A percentile compares a stretch with the other conserved stretches of the same genome.
These are phyloP conservation scores for Junco hyemalis DNA, from an alignment of 2,113 vertebrate species.

Conservation along the genomic window DNA sequence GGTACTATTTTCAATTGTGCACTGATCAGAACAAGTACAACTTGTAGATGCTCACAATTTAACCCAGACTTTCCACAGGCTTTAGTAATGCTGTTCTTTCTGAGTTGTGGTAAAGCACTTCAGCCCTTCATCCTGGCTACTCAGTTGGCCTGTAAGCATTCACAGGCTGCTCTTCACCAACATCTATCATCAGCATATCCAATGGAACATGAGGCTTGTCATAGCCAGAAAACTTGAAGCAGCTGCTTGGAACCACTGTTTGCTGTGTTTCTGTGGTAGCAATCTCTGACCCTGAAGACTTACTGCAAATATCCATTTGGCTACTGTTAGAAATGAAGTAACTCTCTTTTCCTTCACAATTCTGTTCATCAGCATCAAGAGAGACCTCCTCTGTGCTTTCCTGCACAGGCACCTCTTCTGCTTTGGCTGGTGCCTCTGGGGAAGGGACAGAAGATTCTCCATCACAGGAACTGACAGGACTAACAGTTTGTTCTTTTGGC, in stretches of 20 bases:
- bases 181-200: conserved; percentile 40
- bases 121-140: not conserved
- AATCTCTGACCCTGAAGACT: conserved; percentile 8
- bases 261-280: not conserved
- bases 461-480: not conserved
- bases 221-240: conserved; percentile 67
- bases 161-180: conserved; percentile 58
- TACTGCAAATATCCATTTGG: conserved; percentile 6
- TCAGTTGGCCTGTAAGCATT: conserved; percentile 58
- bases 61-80: not conserved
- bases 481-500: not conserved
- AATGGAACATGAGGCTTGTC: conserved; percentile 73
- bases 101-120: not conserved
- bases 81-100: not conserved
- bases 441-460: not conserved
- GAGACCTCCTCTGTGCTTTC: not conserved
- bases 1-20: not conserved
- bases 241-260: not conserved
- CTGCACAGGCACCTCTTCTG: not conserved
- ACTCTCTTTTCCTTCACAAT: not conserved
- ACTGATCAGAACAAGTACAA: not conserved
- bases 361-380: not conserved
- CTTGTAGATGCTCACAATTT: not conserved
- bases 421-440: not conserved
- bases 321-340: conserved; percentile 14